These are phyloP conservation scores for Vulpes vulpes DNA, from an alignment of 2,113 vertebrate genomes.

Conservation along the genomic window DNA sequence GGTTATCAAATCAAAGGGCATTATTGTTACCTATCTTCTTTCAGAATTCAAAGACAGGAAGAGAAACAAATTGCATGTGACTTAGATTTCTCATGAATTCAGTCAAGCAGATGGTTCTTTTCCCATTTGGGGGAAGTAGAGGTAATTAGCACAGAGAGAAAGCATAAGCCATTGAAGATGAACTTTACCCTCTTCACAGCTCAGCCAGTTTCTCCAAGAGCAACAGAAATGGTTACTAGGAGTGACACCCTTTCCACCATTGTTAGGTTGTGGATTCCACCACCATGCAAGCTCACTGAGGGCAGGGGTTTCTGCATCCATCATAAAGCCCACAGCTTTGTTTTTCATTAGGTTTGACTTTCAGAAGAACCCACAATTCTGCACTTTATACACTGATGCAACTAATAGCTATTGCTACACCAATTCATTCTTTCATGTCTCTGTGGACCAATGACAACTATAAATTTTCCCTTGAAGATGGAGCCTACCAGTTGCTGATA, in stretches of 20 bases:
- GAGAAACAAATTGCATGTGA: not conserved
- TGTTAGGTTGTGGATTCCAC: not conserved
- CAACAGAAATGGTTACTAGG: not conserved
- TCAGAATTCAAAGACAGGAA: constrained; percentile 12
- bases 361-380: not conserved
- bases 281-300: not conserved
- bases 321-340: not conserved
- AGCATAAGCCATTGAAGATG: not conserved
- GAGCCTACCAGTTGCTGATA: not conserved
- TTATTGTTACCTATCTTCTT: not conserved
- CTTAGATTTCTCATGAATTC: not conserved
- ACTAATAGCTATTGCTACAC: not conserved
- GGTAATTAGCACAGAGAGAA: not conserved
- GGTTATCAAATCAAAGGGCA: not conserved
- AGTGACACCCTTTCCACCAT: not conserved
- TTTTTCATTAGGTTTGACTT: not conserved
- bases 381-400: not conserved
- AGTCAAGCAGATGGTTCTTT: not conserved
- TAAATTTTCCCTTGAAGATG: not conserved
- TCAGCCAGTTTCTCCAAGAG: not conserved
- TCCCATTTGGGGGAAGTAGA: not conserved
- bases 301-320: too few species aligned
- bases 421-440: not conserved
- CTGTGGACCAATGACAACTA: not conserved
- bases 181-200: not conserved